Base-by-base conservation (phyloP, 1,140 invertebrate species). In the Neuroterus valhalla region DNA sequence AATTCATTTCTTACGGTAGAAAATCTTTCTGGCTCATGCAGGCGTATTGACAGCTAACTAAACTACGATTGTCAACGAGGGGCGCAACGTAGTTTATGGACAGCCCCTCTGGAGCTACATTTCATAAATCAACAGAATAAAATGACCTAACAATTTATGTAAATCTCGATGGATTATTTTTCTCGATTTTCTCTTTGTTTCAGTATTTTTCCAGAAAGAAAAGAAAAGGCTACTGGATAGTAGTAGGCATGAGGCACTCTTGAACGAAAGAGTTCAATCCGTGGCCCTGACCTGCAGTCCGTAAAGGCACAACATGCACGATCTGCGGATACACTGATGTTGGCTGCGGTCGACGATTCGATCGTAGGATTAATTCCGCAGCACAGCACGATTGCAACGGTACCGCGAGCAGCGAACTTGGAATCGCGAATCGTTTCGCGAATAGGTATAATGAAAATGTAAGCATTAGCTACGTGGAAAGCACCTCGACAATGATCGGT, bases 311-410 rank as follows among this genome's bases (percentile, higher is more conserved):
- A 62, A 62, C 55, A 23, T 62, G 55, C 55, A 62, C 55, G 55
- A 62, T 62, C 26, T 62, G 55, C 23, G 21, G 55, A 62, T 62
- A 62, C 55, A 38, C 55, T 62, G 55, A 62, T 62, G 55, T 26
- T 62, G 55, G 55, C 15, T 62, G 55, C n/a, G 55, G 55, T 62
- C 23, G 55, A 62, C 55, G 55, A 62, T 62, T 62, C 55, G 55
- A 62, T 62, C 55, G 55, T 62, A 62, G 55, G 55, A 62, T 62
- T 62, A 62, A 62, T 62, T 62, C 55, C 55, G 55, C 55, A 62
- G 55, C 26, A 31, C 55, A 62, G 55, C 55, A 62, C 55, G 55
- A 62, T 62, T 62, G 26, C 55, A 62, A 62, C 55, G 55, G 55
- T 62, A 62, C 55, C 55, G 23, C 23, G 55, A 62, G 26, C 23